Percentiles rank a stretch among this genome's conserved stretches.
phyloP scores from a whole-genome alignment of 2,797 vertebrate species.

The Syngnathus rostellatus region DNA sequence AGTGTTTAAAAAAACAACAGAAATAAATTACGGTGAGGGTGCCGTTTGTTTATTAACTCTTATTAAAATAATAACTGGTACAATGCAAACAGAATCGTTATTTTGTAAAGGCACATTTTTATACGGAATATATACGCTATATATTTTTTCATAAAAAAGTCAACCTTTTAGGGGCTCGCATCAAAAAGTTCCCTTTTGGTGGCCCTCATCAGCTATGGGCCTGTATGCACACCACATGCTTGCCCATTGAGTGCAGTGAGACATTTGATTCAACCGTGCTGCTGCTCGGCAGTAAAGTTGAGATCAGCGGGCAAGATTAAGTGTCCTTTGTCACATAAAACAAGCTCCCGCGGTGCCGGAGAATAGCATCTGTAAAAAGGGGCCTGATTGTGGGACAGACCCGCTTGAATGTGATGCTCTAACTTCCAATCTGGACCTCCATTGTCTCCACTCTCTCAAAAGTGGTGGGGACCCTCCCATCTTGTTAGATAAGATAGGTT shows the following conservation, averaged over 20 bases:
- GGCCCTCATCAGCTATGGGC: background rate
- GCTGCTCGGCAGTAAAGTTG: slow-evolving; percentile 37
- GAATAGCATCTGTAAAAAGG: slow-evolving; percentile 67
- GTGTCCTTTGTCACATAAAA: slow-evolving; percentile 86
- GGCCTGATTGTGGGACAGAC: slow-evolving; percentile 72
- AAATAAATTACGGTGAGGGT: too few species aligned
- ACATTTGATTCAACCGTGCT: background rate
- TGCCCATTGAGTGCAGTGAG: background rate
- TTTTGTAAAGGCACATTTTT: too few species aligned
- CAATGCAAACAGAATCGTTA: too few species aligned
- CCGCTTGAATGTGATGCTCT: slow-evolving; percentile 68
- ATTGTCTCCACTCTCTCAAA: slow-evolving; percentile 76
- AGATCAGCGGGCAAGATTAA: slow-evolving; percentile 75
- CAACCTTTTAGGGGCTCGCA: background rate
- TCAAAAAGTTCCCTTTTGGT: background rate
- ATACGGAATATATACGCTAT: too few species aligned
- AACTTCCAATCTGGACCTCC: slow-evolving; percentile 72
- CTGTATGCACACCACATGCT: background rate
- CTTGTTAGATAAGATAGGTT: slow-evolving; percentile 74
- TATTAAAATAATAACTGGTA: too few species aligned
- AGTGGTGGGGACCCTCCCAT: slow-evolving; percentile 73
- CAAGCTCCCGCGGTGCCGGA: slow-evolving; percentile 77
- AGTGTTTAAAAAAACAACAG: too few species aligned
- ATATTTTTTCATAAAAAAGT: too few species aligned
- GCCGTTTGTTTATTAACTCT: too few species aligned